Evolutionary conservation across 2,113 vertebrate species (phyloP).

Genomic region (Oryzias curvinotus): DNA sequence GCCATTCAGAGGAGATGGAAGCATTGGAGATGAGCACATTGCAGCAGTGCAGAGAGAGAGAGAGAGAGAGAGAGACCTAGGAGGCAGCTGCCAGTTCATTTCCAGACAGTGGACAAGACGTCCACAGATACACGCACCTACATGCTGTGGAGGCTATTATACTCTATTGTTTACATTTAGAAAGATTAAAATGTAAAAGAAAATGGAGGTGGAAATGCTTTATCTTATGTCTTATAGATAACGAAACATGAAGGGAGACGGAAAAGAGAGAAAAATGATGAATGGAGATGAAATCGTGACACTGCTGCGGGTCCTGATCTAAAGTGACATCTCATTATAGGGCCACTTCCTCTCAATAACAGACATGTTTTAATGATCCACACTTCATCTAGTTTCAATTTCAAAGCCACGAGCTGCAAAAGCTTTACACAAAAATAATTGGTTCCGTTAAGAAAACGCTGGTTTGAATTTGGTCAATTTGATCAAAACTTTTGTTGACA

Average conservation of each 20-base stretch:
- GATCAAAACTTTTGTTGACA: too few relatives aligned
- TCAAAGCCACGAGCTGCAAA: too few relatives aligned
- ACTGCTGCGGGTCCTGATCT: not conserved
- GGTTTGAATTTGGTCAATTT: not conserved
- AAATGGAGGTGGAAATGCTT: not conserved
- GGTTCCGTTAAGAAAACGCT: too few relatives aligned
- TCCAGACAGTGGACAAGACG: conserved; percentile 16
- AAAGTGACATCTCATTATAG: not conserved
- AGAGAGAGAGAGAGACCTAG: not conserved
- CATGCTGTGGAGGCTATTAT: not conserved
- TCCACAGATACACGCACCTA: not conserved
- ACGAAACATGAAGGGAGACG: not conserved
- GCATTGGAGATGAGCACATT: conserved; percentile 36
- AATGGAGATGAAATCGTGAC: not conserved
- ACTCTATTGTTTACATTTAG: conserved; percentile 8
- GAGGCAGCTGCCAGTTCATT: conserved; percentile 27
- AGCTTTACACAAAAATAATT: too few relatives aligned
- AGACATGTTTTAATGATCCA: too few relatives aligned
- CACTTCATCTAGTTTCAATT: too few relatives aligned
- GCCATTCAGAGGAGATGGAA: conserved; percentile 27
- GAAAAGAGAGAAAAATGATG: conserved; percentile 1
- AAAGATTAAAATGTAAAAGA: conserved; percentile 9
- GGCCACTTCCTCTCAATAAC: too few relatives aligned
- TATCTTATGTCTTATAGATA: not conserved
- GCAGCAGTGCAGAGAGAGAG: conserved; percentile 4